Evolutionary conservation across 2,113 vertebrate species (phyloP), one percentile per base, ranked within the genome.

Genomic region (Puma concolor): DNA sequence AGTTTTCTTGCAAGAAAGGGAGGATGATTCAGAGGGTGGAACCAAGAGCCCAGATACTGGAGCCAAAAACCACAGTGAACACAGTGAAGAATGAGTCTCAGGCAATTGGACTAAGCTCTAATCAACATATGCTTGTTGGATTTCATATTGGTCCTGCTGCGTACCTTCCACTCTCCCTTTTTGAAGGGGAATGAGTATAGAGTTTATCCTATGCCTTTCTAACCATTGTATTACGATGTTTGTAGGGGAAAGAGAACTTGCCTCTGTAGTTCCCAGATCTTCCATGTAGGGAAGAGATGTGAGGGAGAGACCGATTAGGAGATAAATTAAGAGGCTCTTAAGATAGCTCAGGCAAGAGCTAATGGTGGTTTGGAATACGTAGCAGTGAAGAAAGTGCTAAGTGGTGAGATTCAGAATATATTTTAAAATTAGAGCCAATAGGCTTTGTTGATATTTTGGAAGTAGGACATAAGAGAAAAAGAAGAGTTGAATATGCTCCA

Each of bases 1-100:
- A n/a, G 74, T 96, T 94, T 97, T 88, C 90, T 91, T 88, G 54
- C n/a, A 9, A 38, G 64, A 91, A 89, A 94, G 21, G 52, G 89
- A 89, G 41, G 36, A 52, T 96, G 86, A 95, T 87, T 93, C 90
- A 88, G 64, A 93, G 76, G 52, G 63, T 44, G 48, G 41, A 81
- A 85, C 52, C 86, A 93, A 88, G 19, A 82, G 27, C 50, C n/a
- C 13, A 90, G 60, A 79, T 23, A 11, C n/a, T 64, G 60, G 50
- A 82, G 36, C 80, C 82, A 80, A 94, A 86, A 95, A 71, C 72
- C 60, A 60, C 27, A 87, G 11, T 50, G 72, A 94, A 57, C 10
- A 94, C 57, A 60, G 57, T 60, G 57, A 60, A 79, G 60, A 92
- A 50, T 13, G 25, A 87, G 80, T 93, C 67, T 64, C 17, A 14